A percentile compares a stretch with the other conserved stretches of the same genome.
These are phyloP conservation scores for Phortica variegata DNA, from an alignment of 1,140 invertebrate genomes.

Conservation along the genomic window DNA sequence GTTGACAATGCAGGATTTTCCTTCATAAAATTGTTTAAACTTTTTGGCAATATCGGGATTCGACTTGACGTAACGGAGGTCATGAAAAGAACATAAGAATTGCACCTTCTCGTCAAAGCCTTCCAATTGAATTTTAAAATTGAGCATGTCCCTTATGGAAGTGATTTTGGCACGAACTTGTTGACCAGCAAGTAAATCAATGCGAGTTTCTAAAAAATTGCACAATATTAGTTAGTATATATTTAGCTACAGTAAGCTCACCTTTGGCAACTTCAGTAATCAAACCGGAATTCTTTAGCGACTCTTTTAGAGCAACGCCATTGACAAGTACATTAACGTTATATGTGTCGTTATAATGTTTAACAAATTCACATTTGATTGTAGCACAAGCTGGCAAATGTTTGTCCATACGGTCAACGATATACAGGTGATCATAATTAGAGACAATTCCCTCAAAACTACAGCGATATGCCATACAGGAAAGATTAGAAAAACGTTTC, in stretches of 20 bases:
- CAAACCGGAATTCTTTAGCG: conserved; percentile 32
- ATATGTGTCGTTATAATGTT: conserved; percentile 14
- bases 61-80: conserved; percentile 47
- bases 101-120: conserved; percentile 31
- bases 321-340: conserved; percentile 44
- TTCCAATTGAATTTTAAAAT: conserved; percentile 46
- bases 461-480: conserved; percentile 70
- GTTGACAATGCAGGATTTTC: conserved; percentile 44
- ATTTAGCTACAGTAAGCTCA: conserved; percentile 10
- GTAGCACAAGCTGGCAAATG: conserved; percentile 39
- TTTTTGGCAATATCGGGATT: conserved; percentile 39
- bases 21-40: conserved; percentile 47
- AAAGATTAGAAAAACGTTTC: conserved; percentile 65
- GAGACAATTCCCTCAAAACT: conserved; percentile 63
- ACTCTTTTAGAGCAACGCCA: conserved; percentile 31
- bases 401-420: conserved; percentile 63
- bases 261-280: conserved; percentile 36
- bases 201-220: conserved; percentile 29
- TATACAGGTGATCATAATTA: conserved; percentile 59
- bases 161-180: conserved; percentile 45
- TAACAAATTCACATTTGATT: conserved; percentile 39
- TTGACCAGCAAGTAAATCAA: conserved; percentile 43
- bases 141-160: conserved; percentile 42
- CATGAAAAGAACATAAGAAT: conserved; percentile 46
- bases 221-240: neutral